phyloP scores from a whole-genome alignment of 2,888 invertebrate genomes.

The Malthinus flaveolus region DNA sequence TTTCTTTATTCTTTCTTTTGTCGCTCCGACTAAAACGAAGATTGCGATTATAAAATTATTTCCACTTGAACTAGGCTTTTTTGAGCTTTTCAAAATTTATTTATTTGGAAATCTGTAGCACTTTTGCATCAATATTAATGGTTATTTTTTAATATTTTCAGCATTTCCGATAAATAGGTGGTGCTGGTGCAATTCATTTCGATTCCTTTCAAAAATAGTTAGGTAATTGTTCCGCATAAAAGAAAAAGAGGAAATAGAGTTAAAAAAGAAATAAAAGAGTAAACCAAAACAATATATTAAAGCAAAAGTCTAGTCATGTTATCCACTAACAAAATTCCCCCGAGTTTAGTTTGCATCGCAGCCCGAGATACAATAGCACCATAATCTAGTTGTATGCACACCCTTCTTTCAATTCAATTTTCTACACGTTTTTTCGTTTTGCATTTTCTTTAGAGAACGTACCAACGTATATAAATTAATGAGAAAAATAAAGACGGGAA shows the following conservation, averaged over 20 bases:
- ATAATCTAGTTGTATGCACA: conserved; percentile 46
- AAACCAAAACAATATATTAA: conserved; percentile 25
- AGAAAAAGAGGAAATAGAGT: neutral
- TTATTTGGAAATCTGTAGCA: too few relatives aligned
- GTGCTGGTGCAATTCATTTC: too few relatives aligned
- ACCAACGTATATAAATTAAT: neutral
- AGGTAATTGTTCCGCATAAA: too few relatives aligned
- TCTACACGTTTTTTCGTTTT: conserved; percentile 23
- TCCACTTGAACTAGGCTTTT: too few relatives aligned
- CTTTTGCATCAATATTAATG: too few relatives aligned
- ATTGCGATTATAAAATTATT: too few relatives aligned
- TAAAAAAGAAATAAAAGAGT: conserved; percentile 26
- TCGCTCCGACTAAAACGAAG: too few relatives aligned
- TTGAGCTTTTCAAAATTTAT: too few relatives aligned
- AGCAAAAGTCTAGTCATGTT: conserved; percentile 39
- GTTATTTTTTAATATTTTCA: too few relatives aligned
- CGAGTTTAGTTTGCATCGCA: conserved; percentile 46
- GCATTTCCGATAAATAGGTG: too few relatives aligned
- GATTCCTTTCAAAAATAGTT: too few relatives aligned
- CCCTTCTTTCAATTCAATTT: conserved; percentile 29
- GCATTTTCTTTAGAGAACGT: conserved; percentile 5
- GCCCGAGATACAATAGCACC: conserved; percentile 44
- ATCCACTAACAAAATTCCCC: conserved; percentile 45
- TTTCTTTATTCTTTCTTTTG: too few relatives aligned
- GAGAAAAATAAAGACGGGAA: conserved; percentile 10